Evolutionary conservation across 92 coral and sea anemone genomes (phyloP).

Genomic region (Porites rus): DNA sequence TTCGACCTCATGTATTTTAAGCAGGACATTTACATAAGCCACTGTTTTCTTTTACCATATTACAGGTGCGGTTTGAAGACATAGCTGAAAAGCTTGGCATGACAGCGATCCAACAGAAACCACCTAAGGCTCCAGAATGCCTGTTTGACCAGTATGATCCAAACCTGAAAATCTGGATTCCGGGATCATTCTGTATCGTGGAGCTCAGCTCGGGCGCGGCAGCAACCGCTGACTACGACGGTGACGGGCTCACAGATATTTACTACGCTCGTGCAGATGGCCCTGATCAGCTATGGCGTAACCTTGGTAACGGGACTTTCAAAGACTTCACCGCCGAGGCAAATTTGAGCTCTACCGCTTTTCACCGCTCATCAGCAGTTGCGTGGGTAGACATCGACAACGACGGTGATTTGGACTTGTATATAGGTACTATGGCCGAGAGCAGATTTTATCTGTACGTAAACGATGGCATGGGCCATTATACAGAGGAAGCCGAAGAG

Average conservation of each 20-base stretch:
- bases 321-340: slow-evolving; percentile 89
- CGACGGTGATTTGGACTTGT: slow-evolving; percentile 95
- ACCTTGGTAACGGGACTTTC: slow-evolving; percentile 95
- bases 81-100: slow-evolving; percentile 89
- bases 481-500: slow-evolving; percentile 89
- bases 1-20: background rate
- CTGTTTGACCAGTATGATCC: slow-evolving; percentile 99
- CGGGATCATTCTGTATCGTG: slow-evolving; percentile 94
- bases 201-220: slow-evolving; percentile 86
- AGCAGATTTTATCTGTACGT: slow-evolving; percentile 87
- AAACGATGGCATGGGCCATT: slow-evolving; percentile 98
- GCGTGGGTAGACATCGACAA: slow-evolving; percentile 95
- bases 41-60: background rate
- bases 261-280: slow-evolving; percentile 97
- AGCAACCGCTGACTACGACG: slow-evolving; percentile 97
- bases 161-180: slow-evolving; percentile 92
- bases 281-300: slow-evolving; percentile 96
- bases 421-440: slow-evolving; percentile 94
- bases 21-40: background rate
- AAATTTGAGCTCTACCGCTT: slow-evolving; percentile 82
- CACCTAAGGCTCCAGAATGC: slow-evolving; percentile 97
- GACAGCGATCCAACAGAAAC: slow-evolving; percentile 80
- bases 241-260: slow-evolving; percentile 94
- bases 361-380: slow-evolving; percentile 92
- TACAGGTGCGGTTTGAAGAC: slow-evolving; percentile 72